Evolutionary conservation across 2,888 invertebrate species (phyloP), one percentile per base, ranked within the genome.

Genomic region (Lordiphosa andalusiaca): DNA sequence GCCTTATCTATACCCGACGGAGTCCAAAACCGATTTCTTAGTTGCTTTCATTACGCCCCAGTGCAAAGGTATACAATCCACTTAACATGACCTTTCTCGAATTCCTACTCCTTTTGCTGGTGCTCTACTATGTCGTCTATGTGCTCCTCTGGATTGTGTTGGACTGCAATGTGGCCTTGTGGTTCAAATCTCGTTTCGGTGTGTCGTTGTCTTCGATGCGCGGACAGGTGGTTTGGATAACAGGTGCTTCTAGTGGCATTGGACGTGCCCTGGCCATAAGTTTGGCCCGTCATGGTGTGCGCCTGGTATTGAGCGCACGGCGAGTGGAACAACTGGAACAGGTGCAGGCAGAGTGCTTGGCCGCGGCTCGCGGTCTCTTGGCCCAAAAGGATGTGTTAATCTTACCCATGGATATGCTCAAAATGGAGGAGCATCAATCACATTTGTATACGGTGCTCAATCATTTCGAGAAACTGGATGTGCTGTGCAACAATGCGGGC

Each of bases 201-300:
- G 91, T 91, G 68, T 90, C 92, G 3, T 89, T 92, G 51, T 90
- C 90, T 37, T 85, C 88, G 3, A 87, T 94, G 50, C 89, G 90
- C 40, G 93, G 93, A 0, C 93, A 95, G 88, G 95, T 95, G 3
- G 92, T 95, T 1, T 96, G 96, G 93, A 93, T 96, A 70, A 95
- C 95, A 1, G 96, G 96, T 39, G 95, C 95, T 0, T 95, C 95
- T 0, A 94, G 94, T 89, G 96, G 96, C 10, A 95, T 96, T 64
- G 96, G 96, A 2, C 94, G 94, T 88, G 88, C 91, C 66, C 89
- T 95, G 44, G 95, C 95, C 0, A 91, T 94, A 65, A 91, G 91
- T 16, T 88, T 95, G 48, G 93, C 95, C 0, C 91, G 91, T 75
- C 90, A 91, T 78, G 93, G 93, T 5, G 93, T 93, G 2, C 93